phyloP scores from a whole-genome alignment of 2,797 vertebrate genomes.

The Sardinella longiceps region DNA sequence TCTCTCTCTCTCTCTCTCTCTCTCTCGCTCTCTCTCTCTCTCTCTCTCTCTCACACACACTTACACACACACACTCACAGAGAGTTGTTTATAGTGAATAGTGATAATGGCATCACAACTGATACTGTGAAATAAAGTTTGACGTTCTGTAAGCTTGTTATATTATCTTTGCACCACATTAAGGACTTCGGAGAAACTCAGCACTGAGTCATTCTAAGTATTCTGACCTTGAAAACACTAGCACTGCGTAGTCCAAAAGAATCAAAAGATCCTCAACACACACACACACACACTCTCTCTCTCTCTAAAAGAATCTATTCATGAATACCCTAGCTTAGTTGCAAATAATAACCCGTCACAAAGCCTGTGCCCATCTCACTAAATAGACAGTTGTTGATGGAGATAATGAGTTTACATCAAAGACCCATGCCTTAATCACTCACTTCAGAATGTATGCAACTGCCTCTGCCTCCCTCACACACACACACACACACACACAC shows the following conservation, averaged over 20 bases:
- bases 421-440: background rate
- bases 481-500: constrained; percentile 14
- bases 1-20: background rate
- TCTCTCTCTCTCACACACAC: background rate
- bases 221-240: background rate
- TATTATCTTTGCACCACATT: background rate
- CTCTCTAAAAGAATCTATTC: background rate
- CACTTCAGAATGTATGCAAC: background rate
- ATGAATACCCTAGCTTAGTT: background rate
- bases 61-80: background rate
- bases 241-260: background rate
- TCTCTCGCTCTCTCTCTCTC: background rate
- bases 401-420: background rate
- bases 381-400: background rate
- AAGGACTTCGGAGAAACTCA: background rate
- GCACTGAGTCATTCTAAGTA: background rate
- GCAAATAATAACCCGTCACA: background rate
- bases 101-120: background rate
- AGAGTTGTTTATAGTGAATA: background rate
- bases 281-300: no score
- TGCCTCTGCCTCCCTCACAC: no score
- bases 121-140: background rate
- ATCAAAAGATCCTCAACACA: background rate
- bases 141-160: background rate
- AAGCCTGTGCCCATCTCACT: background rate